A percentile compares a stretch with the other conserved stretches of the same genome.
These are phyloP conservation scores for Microchrysa polita DNA, from an alignment of 2,888 invertebrate species.

Conservation along the genomic window DNA sequence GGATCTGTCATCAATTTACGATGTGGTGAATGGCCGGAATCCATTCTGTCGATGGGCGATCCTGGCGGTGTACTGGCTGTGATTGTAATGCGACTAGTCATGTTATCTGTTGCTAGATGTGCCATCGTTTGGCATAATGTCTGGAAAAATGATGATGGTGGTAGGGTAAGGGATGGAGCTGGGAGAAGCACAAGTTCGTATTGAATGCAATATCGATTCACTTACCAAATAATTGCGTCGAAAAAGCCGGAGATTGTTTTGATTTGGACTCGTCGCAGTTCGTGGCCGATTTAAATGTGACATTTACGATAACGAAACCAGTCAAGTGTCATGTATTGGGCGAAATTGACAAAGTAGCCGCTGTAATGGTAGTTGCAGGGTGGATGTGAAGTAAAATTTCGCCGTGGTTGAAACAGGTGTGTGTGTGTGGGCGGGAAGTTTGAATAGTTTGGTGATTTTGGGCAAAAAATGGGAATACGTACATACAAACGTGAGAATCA, in stretches of 20 bases:
- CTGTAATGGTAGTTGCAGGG: constrained; percentile 15
- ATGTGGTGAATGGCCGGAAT: constrained; percentile 1
- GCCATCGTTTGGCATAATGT: constrained; percentile 33
- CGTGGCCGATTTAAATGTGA: constrained; percentile 39
- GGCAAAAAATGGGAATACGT: no score
- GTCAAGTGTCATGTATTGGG: background rate
- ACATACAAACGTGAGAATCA: no score
- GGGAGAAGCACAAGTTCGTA: background rate
- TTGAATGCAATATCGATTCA: no score
- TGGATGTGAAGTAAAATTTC: background rate
- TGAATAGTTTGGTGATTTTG: no score
- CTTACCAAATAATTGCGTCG: constrained; percentile 31
- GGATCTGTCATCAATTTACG: constrained; percentile 13
- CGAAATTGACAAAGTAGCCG: background rate
- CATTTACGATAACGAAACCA: constrained; percentile 31
- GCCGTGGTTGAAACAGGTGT: background rate
- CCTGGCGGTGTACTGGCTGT: constrained; percentile 27
- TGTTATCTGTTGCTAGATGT: constrained; percentile 9
- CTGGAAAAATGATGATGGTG: background rate
- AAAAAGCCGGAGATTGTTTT: constrained; percentile 22
- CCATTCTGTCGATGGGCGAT: background rate
- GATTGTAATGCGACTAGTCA: background rate
- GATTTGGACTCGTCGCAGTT: constrained; percentile 29
- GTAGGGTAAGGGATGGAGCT: background rate
- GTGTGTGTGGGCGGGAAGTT: no score